Evolutionary conservation across 1,140 invertebrate species (phyloP).

Genomic region (Drosophila equinoxialis): DNA sequence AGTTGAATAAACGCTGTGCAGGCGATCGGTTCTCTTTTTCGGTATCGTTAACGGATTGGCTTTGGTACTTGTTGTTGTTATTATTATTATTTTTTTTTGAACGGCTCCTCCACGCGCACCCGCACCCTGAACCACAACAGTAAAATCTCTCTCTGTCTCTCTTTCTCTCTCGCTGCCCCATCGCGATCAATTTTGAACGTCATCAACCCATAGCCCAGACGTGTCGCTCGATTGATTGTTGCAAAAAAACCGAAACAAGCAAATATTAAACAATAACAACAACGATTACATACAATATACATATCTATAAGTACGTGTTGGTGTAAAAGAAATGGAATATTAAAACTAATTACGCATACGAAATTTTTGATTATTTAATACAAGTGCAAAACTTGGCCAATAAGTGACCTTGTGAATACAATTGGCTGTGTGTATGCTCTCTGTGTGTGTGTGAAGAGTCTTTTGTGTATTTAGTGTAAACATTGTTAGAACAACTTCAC

Average conservation of each 20-base stretch:
- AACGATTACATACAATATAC: constrained; percentile 19
- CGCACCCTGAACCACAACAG: not conserved
- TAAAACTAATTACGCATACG: constrained; percentile 20
- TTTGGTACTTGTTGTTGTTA: not conserved
- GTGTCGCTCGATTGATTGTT: constrained; percentile 70
- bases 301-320: constrained; percentile 71
- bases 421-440: constrained; percentile 27
- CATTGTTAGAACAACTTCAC: constrained; percentile 48
- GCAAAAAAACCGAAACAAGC: constrained; percentile 40
- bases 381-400: constrained; percentile 32
- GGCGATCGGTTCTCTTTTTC: constrained; percentile 44
- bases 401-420: constrained; percentile 52
- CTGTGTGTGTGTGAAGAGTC: constrained; percentile 21
- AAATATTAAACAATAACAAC: constrained; percentile 32
- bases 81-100: constrained; percentile 3
- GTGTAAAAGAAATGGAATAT: constrained; percentile 32
- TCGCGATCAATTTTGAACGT: constrained; percentile 65
- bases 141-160: constrained; percentile 37
- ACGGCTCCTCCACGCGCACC: constrained; percentile 26
- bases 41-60: constrained; percentile 12
- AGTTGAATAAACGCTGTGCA: constrained; percentile 39
- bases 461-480: constrained; percentile 58
- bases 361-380: constrained; percentile 21
- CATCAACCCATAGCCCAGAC: constrained; percentile 57
- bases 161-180: constrained; percentile 19